Base-by-base conservation (phyloP, 2,113 vertebrate genomes). In the Ahaetulla prasina region DNA sequence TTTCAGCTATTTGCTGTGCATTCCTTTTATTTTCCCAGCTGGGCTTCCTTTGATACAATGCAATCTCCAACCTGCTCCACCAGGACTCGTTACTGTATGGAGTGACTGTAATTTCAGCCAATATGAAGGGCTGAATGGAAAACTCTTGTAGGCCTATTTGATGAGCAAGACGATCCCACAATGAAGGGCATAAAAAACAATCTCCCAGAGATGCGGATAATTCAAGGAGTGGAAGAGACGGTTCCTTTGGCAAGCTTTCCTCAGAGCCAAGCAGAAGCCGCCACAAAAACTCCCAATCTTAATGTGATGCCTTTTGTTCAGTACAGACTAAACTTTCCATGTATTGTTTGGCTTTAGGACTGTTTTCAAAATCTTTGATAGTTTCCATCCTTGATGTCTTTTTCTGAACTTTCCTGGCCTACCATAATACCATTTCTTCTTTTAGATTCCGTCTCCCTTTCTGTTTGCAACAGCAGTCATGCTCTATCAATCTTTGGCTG, bases 1-100 rank as follows among this genome's bases (percentile, higher is more conserved):
- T 97, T 98, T 98, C 98, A 98, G 98, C 98, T 98, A 98, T 99
- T 99, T 98, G 30, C 27, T 30, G 10, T 30, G 98, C 98, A 98
- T 95, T 98, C 97, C 96, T 97, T 97, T 96, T 96, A 97, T 97
- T 97, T 97, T 98, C 98, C 98, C 98, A 99, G 98, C 98, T 99
- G 98, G 92, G 97, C 96, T 95, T 96, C 97, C 96, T 95, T 96
- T 97, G 96, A 97, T 97, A 96, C 97, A 96, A 89, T 90, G 74
- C 96, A 97, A 95, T 54, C 95, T 90, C 95, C 95, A 96, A 96
- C 94, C 95, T 94, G 96, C 94, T 94, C 95, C 94, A 92, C 87
- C 94, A 93, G 93, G 95, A 95, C 93, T 94, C 94, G 91, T 93
- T 96, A 94, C 91, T 10, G 94, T 94, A 94, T 85, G 93, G 93